phyloP scores from a whole-genome alignment of 1,140 invertebrate species.

The Drosophila trapezifrons region DNA sequence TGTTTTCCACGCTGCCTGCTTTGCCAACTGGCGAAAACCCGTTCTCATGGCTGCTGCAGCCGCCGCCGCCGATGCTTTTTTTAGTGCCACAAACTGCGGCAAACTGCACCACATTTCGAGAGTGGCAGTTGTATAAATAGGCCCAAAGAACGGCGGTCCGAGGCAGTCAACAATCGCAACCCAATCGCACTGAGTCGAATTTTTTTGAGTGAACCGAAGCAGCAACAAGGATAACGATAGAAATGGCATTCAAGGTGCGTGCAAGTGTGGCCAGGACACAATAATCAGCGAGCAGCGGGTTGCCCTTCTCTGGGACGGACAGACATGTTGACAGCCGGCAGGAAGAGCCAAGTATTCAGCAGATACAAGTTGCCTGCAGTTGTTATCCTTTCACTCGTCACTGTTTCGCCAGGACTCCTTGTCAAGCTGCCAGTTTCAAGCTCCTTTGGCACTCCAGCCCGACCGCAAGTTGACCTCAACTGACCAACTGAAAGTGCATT shows the following conservation, averaged over 20 bases:
- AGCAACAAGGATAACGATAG: slow-evolving; percentile 17
- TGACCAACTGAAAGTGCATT: slow-evolving; percentile 6
- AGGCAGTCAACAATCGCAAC: slow-evolving; percentile 66
- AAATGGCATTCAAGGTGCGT: slow-evolving; percentile 83
- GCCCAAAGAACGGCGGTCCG: slow-evolving; percentile 72
- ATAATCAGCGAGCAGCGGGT: neutral
- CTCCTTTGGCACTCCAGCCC: no score
- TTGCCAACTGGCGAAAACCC: slow-evolving; percentile 55
- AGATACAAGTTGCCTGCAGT: slow-evolving; percentile 7
- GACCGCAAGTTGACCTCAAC: slow-evolving; percentile 7
- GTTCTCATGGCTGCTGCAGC: slow-evolving; percentile 30
- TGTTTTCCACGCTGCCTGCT: slow-evolving; percentile 38
- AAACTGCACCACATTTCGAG: slow-evolving; percentile 55
- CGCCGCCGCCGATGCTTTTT: no score
- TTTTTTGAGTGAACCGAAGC: slow-evolving; percentile 43
- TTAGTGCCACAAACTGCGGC: slow-evolving; percentile 22
- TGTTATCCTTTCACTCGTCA: slow-evolving; percentile 37
- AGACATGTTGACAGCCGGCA: neutral
- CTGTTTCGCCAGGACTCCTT: neutral
- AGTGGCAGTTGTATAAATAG: slow-evolving; percentile 71
- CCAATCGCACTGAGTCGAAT: slow-evolving; percentile 28
- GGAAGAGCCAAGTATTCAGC: neutral
- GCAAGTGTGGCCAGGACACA: slow-evolving; percentile 4
- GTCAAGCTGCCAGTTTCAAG: slow-evolving; percentile 16
- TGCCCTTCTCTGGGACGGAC: neutral